These are phyloP conservation scores for Neopipo cinnamomea DNA, from an alignment of 2,113 vertebrate species.

Conservation along the genomic window DNA sequence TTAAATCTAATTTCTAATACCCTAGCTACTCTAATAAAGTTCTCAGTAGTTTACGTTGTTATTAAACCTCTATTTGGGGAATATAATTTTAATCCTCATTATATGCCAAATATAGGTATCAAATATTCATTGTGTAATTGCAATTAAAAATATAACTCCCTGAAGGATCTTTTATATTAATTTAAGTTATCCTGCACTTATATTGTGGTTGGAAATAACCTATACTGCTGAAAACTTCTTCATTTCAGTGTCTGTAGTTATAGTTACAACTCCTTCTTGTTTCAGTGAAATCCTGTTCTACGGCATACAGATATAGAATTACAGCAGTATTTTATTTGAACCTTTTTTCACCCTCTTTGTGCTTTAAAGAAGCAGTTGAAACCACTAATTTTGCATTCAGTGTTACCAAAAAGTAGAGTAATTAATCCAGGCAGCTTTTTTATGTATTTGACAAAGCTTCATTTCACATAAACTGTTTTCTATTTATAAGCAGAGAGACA, in stretches of 20 bases:
- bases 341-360: neutral
- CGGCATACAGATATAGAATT: neutral
- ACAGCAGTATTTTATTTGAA: neutral
- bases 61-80: constrained; percentile 63
- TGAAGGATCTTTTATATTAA: constrained; percentile 57
- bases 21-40: constrained; percentile 43
- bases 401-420: constrained; percentile 18
- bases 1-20: constrained; percentile 50
- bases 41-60: constrained; percentile 58
- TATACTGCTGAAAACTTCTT: constrained; percentile 18
- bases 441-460: constrained; percentile 22
- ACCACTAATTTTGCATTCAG: neutral
- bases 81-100: constrained; percentile 54
- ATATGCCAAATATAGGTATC: constrained; percentile 29
- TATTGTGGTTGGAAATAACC: constrained; percentile 3
- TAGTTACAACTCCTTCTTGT: neutral
- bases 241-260: neutral
- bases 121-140: constrained; percentile 61
- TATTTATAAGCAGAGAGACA: neutral
- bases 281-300: neutral
- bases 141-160: constrained; percentile 51
- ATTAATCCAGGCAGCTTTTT: constrained; percentile 35
- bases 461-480: neutral
- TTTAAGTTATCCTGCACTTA: constrained; percentile 56
- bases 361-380: constrained; percentile 13